These are phyloP conservation scores for Phenganax stokvisi DNA, from an alignment of 92 coral and sea anemone genomes.

Conservation along the genomic window DNA sequence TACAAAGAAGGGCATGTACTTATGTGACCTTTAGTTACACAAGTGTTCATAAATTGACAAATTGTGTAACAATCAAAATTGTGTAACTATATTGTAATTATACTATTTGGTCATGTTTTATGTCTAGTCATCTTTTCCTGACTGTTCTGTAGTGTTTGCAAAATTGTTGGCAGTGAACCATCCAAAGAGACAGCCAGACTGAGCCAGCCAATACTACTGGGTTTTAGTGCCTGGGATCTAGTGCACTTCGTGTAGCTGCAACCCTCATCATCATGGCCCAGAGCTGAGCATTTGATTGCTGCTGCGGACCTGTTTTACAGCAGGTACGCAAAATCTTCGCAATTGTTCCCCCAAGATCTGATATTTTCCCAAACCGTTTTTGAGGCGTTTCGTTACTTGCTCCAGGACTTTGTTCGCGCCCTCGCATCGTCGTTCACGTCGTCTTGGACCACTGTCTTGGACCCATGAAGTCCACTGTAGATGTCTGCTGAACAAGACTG, in stretches of 20 bases:
- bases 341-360: conserved; percentile 85
- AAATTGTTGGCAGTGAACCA: conserved; percentile 77
- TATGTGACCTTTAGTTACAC: too few species aligned
- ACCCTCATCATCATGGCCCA: conserved; percentile 77
- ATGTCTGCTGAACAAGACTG: conserved; percentile 26
- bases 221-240: conserved; percentile 70
- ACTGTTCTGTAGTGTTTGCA: neutral
- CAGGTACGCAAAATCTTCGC: conserved; percentile 86
- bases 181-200: conserved; percentile 56
- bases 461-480: neutral
- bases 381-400: conserved; percentile 60
- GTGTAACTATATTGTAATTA: too few species aligned
- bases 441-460: conserved; percentile 2
- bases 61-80: too few species aligned
- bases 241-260: conserved; percentile 78
- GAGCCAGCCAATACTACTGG: conserved; percentile 93
- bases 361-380: conserved; percentile 84
- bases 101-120: too few species aligned
- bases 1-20: too few species aligned
- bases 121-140: neutral
- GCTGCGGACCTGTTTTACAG: conserved; percentile 90
- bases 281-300: conserved; percentile 77
- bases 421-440: conserved; percentile 49
- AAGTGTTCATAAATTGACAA: too few species aligned
- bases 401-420: conserved; percentile 52